Percentiles rank a stretch among this genome's conserved stretches.
Evolutionary conservation across 2,797 vertebrate species (phyloP).

Genomic region (Agapornis canus): DNA sequence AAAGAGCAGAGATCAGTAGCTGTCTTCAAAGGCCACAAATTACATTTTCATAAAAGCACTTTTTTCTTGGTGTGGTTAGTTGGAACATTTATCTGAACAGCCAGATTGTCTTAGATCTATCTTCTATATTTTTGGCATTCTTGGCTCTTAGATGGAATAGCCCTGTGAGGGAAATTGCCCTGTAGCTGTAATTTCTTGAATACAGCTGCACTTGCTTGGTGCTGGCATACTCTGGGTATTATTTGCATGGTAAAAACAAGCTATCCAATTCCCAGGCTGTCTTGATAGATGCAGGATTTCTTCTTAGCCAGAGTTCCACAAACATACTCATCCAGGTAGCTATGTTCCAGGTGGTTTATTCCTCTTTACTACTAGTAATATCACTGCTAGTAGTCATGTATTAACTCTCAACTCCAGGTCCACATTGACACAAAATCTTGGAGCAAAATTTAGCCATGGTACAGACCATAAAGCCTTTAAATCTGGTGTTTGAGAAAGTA

Average conservation of each 20-base stretch:
- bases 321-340: neutral
- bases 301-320: neutral
- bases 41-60: slow-evolving; percentile 28
- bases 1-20: neutral
- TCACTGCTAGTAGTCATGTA: neutral
- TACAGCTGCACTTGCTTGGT: neutral
- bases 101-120: slow-evolving; percentile 25
- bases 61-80: slow-evolving; percentile 39
- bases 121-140: slow-evolving; percentile 2
- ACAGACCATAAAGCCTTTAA: neutral
- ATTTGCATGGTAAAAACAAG: slow-evolving; percentile 30
- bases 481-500: neutral
- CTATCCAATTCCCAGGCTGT: slow-evolving; percentile 12
- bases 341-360: neutral
- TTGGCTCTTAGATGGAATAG: slow-evolving; percentile 34
- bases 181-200: slow-evolving; percentile 34
- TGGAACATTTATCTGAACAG: slow-evolving; percentile 4
- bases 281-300: neutral
- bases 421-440: neutral
- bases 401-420: neutral
- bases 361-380: neutral
- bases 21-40: slow-evolving; percentile 34
- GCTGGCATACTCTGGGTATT: neutral
- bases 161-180: slow-evolving; percentile 17
- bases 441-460: neutral